These are phyloP conservation scores for Semicossyphus pulcher DNA, from an alignment of 2,113 vertebrate genomes.

Conservation along the genomic window DNA sequence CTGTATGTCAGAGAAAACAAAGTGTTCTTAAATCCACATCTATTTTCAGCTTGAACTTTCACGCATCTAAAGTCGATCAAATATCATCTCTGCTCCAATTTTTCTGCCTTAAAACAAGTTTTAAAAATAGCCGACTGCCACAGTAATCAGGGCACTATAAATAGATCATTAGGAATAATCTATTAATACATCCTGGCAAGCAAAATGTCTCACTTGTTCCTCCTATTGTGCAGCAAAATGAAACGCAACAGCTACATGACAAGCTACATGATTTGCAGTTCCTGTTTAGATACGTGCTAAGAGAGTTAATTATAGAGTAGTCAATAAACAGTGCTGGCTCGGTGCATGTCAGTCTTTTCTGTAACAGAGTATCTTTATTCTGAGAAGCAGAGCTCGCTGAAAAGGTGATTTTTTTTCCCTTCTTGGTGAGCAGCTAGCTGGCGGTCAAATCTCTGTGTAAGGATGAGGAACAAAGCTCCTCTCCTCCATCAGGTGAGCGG, in stretches of 20 bases:
- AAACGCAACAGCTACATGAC: background rate
- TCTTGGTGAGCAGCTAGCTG: background rate
- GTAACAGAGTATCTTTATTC: background rate
- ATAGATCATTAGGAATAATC: constrained; percentile 42
- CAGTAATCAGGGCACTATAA: constrained; percentile 19
- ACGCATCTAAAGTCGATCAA: constrained; percentile 14
- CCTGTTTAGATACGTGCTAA: background rate
- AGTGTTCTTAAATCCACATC: constrained; percentile 13
- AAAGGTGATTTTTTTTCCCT: background rate
- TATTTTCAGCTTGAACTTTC: constrained; percentile 41
- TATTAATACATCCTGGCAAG: constrained; percentile 28
- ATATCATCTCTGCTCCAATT: constrained; percentile 35
- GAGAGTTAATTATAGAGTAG: background rate
- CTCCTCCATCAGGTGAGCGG: background rate
- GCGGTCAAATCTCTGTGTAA: background rate
- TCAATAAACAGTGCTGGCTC: background rate
- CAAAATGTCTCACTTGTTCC: background rate
- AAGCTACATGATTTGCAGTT: background rate
- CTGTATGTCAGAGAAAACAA: background rate
- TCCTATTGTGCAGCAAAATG: background rate
- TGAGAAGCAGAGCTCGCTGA: background rate
- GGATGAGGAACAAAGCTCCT: background rate
- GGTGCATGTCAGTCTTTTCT: background rate
- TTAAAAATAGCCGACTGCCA: constrained; percentile 60
- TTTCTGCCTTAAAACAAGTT: constrained; percentile 29